Conservation (phyloP, 2,888 invertebrate species). For the Stramonita haemastoma region DNA sequence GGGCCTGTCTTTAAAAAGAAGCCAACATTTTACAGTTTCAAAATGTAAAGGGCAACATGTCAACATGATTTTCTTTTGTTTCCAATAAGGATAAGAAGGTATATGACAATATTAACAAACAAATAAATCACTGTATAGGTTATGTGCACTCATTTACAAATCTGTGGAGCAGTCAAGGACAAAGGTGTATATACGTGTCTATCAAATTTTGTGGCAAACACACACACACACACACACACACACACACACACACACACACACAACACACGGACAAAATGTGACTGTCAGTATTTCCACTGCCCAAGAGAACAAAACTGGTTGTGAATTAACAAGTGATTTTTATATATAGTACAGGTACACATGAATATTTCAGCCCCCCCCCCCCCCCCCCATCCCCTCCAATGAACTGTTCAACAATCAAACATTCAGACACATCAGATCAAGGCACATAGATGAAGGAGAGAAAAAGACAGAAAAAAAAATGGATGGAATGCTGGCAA, state of each 20-base stretch:
- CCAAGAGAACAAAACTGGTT: neutral
- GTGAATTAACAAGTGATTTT: neutral
- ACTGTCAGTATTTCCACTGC: too few relatives aligned
- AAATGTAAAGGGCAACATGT: neutral
- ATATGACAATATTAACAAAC: too few relatives aligned
- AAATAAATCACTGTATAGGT: neutral
- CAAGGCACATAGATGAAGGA: slow-evolving; percentile 22
- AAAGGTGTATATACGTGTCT: neutral
- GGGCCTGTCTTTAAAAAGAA: neutral
- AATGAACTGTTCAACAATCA: too few relatives aligned
- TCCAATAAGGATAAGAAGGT: too few relatives aligned
- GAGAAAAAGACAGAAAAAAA: neutral
- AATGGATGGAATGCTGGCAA: neutral
- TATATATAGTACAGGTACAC: neutral
- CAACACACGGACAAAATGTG: too few relatives aligned
- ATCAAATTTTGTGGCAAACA: neutral
- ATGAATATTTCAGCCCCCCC: too few relatives aligned
- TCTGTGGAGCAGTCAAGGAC: neutral
- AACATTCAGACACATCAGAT: neutral
- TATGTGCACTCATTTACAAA: slow-evolving; percentile 14
- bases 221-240: neutral
- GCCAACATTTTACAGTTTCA: neutral
- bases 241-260: neutral
- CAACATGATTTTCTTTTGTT: too few relatives aligned
- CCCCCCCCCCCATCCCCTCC: too few relatives aligned